Base-by-base conservation (phyloP, 1,140 invertebrate genomes). In the Anastrepha obliqua region DNA sequence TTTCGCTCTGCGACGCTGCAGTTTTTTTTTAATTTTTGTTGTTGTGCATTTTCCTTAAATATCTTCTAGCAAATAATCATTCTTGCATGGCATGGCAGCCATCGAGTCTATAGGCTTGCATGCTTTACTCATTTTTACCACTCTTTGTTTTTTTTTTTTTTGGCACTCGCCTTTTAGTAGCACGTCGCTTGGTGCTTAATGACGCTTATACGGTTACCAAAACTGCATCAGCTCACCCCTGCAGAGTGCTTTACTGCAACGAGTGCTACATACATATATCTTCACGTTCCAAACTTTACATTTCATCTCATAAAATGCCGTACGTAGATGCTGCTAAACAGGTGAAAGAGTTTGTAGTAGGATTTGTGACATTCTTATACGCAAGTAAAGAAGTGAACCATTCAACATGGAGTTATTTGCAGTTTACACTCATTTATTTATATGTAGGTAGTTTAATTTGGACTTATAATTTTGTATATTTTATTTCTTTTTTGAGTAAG, bases 171-270 rank as follows among this genome's bases (percentile, higher is more conserved):
- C 17, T n/a, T 17, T 81, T 81, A 20, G 74, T 81, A 20, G 44
- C 74, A 81, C 55, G 74, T 81, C 47, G 55, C 47, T 81, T 81
- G 74, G 74, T 47, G 47, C 74, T 81, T 81, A 74, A 81, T 81
- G n/a, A 15, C 17, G 74, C 74, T 81, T 81, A 81, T 55, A 55
- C 74, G 55, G 47, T 55, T 55, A 81, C 47, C 29, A 55, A 55
- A 81, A 81, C 42, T 81, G 47, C 39, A 39, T 47, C 70, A 74
- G 44, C 55, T 81, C 47, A 13, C n/a, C 47, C 44, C 74, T 17
- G 15, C 9, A 47, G 60, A 62, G 60, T 62, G 13, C 60, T 62
- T 62, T 3, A 1, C 6, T 55, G 3, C 51, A 62, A n/a, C 5
- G 9, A 15, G 15, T 9, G 60, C 13, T 62, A 8, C 13, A 62